These are phyloP conservation scores for Acanthochromis polyacanthus DNA, from an alignment of 2,113 vertebrate species.

Conservation along the genomic window DNA sequence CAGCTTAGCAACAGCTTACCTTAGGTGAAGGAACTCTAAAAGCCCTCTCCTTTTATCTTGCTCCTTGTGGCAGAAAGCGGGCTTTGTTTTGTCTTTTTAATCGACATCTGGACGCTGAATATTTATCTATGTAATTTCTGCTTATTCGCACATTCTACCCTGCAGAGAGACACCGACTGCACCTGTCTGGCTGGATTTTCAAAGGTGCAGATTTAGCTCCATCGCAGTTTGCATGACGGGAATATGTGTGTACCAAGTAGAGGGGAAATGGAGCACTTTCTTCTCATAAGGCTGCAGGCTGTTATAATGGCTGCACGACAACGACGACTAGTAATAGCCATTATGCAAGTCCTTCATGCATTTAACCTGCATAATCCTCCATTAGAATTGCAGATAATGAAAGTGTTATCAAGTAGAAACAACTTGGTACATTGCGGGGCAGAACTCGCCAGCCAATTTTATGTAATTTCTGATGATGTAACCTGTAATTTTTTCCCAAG, in stretches of 20 bases:
- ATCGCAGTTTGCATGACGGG: neutral
- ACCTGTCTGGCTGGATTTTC: conserved; percentile 17
- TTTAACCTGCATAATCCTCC: conserved; percentile 65
- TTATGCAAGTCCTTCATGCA: conserved; percentile 61
- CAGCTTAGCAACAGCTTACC: conserved; percentile 74
- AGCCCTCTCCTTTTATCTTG: conserved; percentile 63
- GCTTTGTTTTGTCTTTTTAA: conserved; percentile 64
- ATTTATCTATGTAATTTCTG: conserved; percentile 57
- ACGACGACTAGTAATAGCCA: conserved; percentile 6
- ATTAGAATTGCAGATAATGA: conserved; percentile 50
- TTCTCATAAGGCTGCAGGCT: conserved; percentile 20
- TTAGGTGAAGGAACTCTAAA: conserved; percentile 57
- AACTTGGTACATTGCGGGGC: conserved; percentile 21
- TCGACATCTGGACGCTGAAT: conserved; percentile 62
- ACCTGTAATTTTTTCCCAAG: conserved; percentile 27
- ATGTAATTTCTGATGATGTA: conserved; percentile 66
- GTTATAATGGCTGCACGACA: conserved; percentile 41
- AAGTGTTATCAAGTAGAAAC: conserved; percentile 38
- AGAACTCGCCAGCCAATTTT: conserved; percentile 38
- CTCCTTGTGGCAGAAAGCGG: conserved; percentile 53
- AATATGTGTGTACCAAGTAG: conserved; percentile 16
- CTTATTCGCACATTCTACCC: conserved; percentile 22
- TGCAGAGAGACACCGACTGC: conserved; percentile 20
- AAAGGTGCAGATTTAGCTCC: conserved; percentile 17
- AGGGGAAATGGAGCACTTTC: neutral